Evolutionary conservation across 2,888 invertebrate species (phyloP).

Genomic region (Watsonalla cultraria): DNA sequence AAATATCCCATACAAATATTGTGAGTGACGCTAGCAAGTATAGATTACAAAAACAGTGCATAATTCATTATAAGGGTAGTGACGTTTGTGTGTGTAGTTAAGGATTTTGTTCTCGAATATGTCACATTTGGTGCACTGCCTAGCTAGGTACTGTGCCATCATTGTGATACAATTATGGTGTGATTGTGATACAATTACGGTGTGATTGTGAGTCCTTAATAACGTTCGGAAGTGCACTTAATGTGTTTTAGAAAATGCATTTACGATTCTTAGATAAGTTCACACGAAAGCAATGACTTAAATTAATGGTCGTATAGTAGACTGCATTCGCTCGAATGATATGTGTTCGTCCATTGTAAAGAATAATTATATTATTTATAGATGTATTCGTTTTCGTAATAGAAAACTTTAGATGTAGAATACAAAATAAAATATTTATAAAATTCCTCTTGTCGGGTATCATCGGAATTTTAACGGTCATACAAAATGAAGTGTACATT

Average conservation of each 20-base stretch:
- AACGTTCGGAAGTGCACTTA: slow-evolving; percentile 41
- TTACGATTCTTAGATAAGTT: slow-evolving; percentile 55
- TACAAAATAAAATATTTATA: slow-evolving; percentile 30
- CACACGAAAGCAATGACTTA: slow-evolving; percentile 67
- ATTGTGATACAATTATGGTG: slow-evolving; percentile 27
- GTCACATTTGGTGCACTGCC: slow-evolving; percentile 56
- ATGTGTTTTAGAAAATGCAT: slow-evolving; percentile 60
- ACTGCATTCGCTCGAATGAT: slow-evolving; percentile 76
- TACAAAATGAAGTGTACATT: slow-evolving; percentile 10
- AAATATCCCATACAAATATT: too few relatives aligned
- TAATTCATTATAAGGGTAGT: not conserved
- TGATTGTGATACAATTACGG: slow-evolving; percentile 20
- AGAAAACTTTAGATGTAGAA: slow-evolving; percentile 43
- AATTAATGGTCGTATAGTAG: slow-evolving; percentile 59
- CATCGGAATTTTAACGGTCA: slow-evolving; percentile 3
- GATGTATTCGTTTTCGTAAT: slow-evolving; percentile 62
- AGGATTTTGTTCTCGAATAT: slow-evolving; percentile 20
- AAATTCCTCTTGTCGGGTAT: slow-evolving; percentile 18
- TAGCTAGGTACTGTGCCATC: slow-evolving; percentile 35
- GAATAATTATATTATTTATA: slow-evolving; percentile 64
- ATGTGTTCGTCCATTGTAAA: slow-evolving; percentile 77
- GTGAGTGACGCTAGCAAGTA: too few relatives aligned
- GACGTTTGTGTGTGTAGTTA: slow-evolving; percentile 38
- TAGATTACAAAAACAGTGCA: too few relatives aligned
- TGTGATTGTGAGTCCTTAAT: not conserved